A percentile compares a stretch with the other conserved stretches of the same genome.
Evolutionary conservation across 1,140 invertebrate species (phyloP).

Genomic region (Drosophila oshimai): DNA sequence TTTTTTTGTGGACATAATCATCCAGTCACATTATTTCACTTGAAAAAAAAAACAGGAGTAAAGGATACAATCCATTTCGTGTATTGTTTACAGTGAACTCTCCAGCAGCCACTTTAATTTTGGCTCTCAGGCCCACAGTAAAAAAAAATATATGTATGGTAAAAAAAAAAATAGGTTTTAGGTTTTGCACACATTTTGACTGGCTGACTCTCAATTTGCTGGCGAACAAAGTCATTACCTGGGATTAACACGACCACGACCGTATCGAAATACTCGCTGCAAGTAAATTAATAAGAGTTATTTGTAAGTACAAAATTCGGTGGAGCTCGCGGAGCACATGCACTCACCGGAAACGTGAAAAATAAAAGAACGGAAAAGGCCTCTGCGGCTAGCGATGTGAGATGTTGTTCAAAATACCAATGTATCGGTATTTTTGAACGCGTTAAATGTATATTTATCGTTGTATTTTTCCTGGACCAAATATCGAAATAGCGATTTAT

Average conservation of each 20-base stretch:
- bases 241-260: not conserved
- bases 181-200: not conserved
- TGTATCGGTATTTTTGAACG: no score
- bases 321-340: not conserved
- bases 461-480: no score
- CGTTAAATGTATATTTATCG: no score
- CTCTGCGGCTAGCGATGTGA: no score
- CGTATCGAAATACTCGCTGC: constrained; percentile 4
- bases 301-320: not conserved
- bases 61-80: not conserved
- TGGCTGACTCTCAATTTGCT: not conserved
- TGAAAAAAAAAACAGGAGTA: not conserved
- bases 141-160: not conserved
- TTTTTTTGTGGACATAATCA: no score
- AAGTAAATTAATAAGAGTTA: not conserved
- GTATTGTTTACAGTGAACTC: not conserved
- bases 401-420: no score
- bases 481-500: no score
- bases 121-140: not conserved
- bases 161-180: not conserved
- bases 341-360: constrained; percentile 6
- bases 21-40: not conserved
- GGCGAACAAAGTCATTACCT: not conserved
- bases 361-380: not conserved
- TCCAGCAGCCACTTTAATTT: not conserved